phyloP scores from a whole-genome alignment of 2,113 vertebrate species.

The Hippolais icterina region DNA sequence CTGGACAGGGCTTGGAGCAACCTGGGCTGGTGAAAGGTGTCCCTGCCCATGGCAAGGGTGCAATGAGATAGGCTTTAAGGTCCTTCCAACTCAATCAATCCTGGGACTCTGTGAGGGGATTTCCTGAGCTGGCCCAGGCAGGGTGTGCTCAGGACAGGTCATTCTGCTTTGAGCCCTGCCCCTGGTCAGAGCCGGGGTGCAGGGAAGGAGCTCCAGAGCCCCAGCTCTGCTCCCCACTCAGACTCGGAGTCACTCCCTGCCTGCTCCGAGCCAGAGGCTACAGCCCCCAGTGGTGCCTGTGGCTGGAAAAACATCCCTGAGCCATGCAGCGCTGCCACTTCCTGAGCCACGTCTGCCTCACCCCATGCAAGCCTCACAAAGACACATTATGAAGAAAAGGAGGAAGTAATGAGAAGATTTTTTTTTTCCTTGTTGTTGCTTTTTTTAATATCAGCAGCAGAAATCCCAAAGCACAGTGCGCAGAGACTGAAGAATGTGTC shows the following conservation, averaged over 20 bases:
- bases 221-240: not conserved
- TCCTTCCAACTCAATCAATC: not conserved
- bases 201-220: not conserved
- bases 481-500: not conserved
- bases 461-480: not conserved
- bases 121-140: not conserved
- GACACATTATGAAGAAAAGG: constrained; percentile 9
- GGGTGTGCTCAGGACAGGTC: not conserved
- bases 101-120: not conserved
- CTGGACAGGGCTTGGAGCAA: not conserved
- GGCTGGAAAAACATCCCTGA: not conserved
- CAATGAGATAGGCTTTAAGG: not conserved
- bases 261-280: not conserved
- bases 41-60: not conserved
- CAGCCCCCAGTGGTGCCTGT: not conserved
- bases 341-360: not conserved
- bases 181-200: rapidly evolving
- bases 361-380: not conserved
- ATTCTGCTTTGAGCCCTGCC: not conserved
- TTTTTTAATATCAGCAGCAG: constrained; percentile 16
- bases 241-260: not conserved
- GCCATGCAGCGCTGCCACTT: not conserved
- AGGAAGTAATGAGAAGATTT: not conserved
- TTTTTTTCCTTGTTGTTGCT: not conserved
- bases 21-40: not conserved